Evolutionary conservation across 2,113 vertebrate genomes (phyloP).

Genomic region (Connochaetes taurinus): DNA sequence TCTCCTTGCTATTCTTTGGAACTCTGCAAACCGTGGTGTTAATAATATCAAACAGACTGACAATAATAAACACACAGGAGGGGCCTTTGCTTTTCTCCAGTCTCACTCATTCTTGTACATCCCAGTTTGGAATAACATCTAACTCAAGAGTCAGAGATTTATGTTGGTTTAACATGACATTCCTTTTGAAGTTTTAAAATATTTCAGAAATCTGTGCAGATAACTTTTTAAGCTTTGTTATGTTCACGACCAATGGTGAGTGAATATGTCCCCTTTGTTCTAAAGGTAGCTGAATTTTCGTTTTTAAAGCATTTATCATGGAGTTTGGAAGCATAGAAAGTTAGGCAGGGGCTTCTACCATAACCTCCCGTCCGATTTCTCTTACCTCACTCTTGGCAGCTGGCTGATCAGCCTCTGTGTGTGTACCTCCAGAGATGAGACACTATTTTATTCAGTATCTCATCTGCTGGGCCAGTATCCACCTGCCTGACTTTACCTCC

Average conservation of each 20-base stretch:
- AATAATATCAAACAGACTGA: not conserved
- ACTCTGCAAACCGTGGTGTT: not conserved
- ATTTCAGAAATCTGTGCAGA: not conserved
- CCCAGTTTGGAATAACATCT: not conserved
- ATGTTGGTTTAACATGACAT: not conserved
- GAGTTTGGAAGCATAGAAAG: not conserved
- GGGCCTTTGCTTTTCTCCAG: not conserved
- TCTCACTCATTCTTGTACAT: not conserved
- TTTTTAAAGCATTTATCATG: too few species aligned
- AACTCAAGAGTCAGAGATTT: not conserved
- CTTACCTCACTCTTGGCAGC: not conserved
- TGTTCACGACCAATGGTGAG: not conserved
- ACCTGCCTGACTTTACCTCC: not conserved
- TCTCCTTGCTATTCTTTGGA: too few species aligned
- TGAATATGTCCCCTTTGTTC: not conserved
- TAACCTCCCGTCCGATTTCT: not conserved
- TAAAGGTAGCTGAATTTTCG: not conserved
- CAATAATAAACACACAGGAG: not conserved
- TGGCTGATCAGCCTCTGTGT: not conserved
- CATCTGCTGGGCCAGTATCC: not conserved
- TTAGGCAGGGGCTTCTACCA: not conserved
- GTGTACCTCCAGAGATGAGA: not conserved
- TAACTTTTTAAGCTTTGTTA: not conserved
- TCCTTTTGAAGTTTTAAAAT: not conserved
- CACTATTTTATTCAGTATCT: fast-evolving